These are phyloP conservation scores for Tauraco hartlaubi DNA, from an alignment of 2,797 vertebrate species.

Conservation along the genomic window DNA sequence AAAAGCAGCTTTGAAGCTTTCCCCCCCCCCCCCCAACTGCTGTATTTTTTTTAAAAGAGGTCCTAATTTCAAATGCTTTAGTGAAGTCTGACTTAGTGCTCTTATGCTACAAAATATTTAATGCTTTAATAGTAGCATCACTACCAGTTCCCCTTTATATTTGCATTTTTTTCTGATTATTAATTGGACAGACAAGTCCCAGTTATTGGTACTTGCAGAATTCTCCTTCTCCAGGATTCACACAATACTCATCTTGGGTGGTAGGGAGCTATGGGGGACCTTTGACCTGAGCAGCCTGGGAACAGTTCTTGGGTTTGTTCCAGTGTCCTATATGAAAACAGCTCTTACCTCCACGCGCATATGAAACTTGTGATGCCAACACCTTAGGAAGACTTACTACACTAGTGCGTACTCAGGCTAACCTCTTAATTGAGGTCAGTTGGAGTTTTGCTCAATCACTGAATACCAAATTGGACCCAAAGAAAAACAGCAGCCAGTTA, in stretches of 20 bases:
- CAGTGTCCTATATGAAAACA: background rate
- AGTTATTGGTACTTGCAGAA: background rate
- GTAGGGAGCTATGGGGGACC: background rate
- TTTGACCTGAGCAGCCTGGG: constrained; percentile 31
- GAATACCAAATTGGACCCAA: background rate
- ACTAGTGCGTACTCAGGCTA: background rate
- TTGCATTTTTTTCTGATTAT: constrained; percentile 25
- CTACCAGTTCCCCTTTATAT: constrained; percentile 1
- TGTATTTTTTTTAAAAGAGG: constrained; percentile 66
- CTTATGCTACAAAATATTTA: constrained; percentile 58
- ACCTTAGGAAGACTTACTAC: background rate
- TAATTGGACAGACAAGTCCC: constrained; percentile 40
- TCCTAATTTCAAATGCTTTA: constrained; percentile 65
- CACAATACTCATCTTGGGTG: constrained; percentile 17
- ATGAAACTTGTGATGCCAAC: background rate
- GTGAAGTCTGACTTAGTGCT: constrained; percentile 71
- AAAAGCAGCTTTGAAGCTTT: constrained; percentile 78
- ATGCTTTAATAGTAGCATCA: constrained; percentile 20
- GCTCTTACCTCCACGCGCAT: background rate
- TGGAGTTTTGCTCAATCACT: background rate
- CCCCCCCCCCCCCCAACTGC: background rate
- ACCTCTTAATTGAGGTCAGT: background rate
- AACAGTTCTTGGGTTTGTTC: background rate
- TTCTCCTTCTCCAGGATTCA: background rate
- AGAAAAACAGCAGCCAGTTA: background rate